A percentile compares a stretch with the other conserved stretches of the same genome.
Conservation (phyloP, 1,140 invertebrate species). For the Tetraneura akinire region DNA sequence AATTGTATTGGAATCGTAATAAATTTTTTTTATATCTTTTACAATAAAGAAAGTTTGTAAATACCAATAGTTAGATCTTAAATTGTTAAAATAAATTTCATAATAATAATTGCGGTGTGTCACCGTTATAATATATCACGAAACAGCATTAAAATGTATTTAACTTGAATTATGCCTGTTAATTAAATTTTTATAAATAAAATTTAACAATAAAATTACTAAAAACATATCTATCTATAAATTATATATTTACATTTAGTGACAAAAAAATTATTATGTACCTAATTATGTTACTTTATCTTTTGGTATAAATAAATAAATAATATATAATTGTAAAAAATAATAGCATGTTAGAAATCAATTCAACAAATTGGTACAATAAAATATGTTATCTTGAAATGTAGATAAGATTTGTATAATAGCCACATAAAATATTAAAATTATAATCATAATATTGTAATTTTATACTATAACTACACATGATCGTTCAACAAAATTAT, state of each 20-base stretch:
- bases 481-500: too few species aligned
- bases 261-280: neutral
- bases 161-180: neutral
- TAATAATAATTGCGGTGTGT: neutral
- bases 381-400: too few species aligned
- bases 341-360: too few species aligned
- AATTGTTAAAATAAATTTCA: neutral
- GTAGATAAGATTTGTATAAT: too few species aligned
- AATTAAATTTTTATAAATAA: neutral
- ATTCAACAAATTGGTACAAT: too few species aligned
- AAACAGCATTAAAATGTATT: too few species aligned
- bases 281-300: neutral
- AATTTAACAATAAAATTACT: neutral
- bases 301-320: neutral
- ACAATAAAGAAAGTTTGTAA: slow-evolving; percentile 17
- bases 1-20: neutral
- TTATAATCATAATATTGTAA: too few species aligned
- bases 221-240: neutral
- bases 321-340: too few species aligned
- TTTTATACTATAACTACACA: too few species aligned
- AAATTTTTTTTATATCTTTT: neutral
- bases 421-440: too few species aligned
- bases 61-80: neutral
- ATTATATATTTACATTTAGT: neutral
- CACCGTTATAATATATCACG: neutral